Conservation (phyloP, 2,888 invertebrate genomes). For the Celastrina argiolus region DNA sequence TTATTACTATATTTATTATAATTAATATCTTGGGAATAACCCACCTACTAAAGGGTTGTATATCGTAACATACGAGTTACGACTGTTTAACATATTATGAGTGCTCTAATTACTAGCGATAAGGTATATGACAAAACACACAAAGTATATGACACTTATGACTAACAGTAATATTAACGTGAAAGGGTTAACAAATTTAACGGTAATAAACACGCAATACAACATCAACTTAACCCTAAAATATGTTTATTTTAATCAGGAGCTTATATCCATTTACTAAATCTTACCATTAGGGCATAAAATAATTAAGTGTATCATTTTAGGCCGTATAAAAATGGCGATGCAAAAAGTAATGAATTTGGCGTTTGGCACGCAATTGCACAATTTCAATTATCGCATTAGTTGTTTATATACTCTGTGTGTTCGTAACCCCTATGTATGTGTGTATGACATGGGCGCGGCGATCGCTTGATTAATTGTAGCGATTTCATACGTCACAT, state of each 20-base stretch:
- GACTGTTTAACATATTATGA: not conserved
- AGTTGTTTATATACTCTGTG: conserved; percentile 49
- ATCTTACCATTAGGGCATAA: conserved; percentile 48
- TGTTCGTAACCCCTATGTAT: not conserved
- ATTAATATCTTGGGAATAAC: not conserved
- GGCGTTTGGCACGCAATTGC: conserved; percentile 77
- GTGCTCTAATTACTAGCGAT: not conserved
- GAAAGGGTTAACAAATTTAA: conserved; percentile 22
- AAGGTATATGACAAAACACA: conserved; percentile 8
- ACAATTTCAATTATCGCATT: conserved; percentile 79
- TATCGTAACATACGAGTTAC: not conserved
- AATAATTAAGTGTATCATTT: conserved; percentile 63
- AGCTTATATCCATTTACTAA: conserved; percentile 43
- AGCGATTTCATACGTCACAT: not conserved
- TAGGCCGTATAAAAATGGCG: conserved; percentile 48
- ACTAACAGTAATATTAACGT: not conserved
- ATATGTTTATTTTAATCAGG: conserved; percentile 25
- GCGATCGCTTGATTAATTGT: conserved; percentile 26
- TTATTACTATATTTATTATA: not conserved
- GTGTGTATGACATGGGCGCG: conserved; percentile 36
- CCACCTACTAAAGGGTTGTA: not conserved
- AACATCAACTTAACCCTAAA: conserved; percentile 23
- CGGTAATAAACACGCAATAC: conserved; percentile 20
- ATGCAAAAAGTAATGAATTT: conserved; percentile 73
- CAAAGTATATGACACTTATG: not conserved